A percentile compares a stretch with the other conserved stretches of the same genome.
These are phyloP conservation scores for Stenchaetothrips biformis DNA, from an alignment of 2,888 invertebrate species.

Conservation along the genomic window DNA sequence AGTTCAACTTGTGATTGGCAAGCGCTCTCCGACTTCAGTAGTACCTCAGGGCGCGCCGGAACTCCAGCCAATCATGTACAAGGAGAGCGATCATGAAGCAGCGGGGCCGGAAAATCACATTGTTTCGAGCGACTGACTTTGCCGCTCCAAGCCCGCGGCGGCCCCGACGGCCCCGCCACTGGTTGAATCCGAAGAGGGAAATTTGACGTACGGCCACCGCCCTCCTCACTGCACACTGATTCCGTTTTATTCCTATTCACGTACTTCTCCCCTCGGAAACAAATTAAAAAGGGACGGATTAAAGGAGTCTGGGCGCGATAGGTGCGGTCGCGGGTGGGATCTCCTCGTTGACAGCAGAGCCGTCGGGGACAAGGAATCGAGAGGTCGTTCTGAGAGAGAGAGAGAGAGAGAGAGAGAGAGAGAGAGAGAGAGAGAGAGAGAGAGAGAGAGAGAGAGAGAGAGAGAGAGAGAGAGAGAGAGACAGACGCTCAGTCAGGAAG, in stretches of 20 bases:
- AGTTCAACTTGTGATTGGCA: too few species aligned
- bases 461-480: slow-evolving; percentile 6
- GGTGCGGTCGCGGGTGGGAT: background rate
- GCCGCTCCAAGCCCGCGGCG: too few species aligned
- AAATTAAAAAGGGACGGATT: too few species aligned
- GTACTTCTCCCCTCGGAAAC: too few species aligned
- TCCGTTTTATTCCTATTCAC: too few species aligned
- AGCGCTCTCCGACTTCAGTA: too few species aligned
- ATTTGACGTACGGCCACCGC: background rate
- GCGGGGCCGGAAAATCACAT: slow-evolving; percentile 8
- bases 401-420: background rate
- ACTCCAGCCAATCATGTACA: too few species aligned
- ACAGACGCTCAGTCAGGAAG: background rate
- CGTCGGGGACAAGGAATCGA: background rate
- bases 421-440: too few species aligned
- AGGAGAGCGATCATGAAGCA: too few species aligned
- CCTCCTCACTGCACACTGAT: too few species aligned
- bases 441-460: slow-evolving; percentile 7
- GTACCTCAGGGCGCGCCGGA: too few species aligned
- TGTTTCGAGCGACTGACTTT: background rate
- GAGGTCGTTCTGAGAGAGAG: background rate
- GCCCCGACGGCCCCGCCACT: background rate
- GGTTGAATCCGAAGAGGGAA: background rate
- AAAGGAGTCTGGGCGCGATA: background rate
- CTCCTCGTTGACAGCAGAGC: background rate